Evolutionary conservation across 2,113 vertebrate genomes (phyloP), one percentile per base, ranked within the genome.

Genomic region (Pycnonotus jocosus): DNA sequence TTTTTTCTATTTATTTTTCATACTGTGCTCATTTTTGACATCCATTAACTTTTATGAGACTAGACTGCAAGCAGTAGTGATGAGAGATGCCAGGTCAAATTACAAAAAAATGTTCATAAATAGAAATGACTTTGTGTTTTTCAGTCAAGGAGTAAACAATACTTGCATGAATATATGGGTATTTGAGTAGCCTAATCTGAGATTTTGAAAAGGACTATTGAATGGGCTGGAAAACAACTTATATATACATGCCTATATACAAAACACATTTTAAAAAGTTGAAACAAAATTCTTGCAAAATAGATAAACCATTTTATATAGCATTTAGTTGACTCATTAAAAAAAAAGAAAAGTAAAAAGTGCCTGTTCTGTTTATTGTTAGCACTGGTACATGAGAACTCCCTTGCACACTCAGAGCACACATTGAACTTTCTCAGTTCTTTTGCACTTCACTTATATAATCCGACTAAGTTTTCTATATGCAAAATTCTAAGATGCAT

Each of bases 1-100:
- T 81, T 95, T 96, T 97, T 80, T 96, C 86, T 96, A 51, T 96
- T 97, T 97, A 88, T 97, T 97, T 98, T 97, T 76, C 88, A 94
- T 94, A 94, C 76, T 80, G 54, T 95, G 93, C 82, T 97, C 82
- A 91, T 93, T 95, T 97, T 90, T 97, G 96, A 97, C 84, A 95
- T 95, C 86, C 94, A 97, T 98, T 98, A 97, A 79, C 93, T 97
- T 98, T 98, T 97, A 97, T 97, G 89, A 96, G 97, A 97, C 86
- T 92, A 95, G 93, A 97, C 95, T 97, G 92, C 82, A 97, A 97
- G 72, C 44, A 0, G 74, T 92, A 97, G 79, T 96, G 96, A 98
- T 96, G 96, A 98, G 94, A 97, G 97, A 97, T 97, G 97, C 97
- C 97, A 97, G 79, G 38, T 95, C 93, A 70, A 72, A 97, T 97